phyloP scores from a whole-genome alignment of 2,113 vertebrate species.

The Pseudorhombus dupliciocellatus region DNA sequence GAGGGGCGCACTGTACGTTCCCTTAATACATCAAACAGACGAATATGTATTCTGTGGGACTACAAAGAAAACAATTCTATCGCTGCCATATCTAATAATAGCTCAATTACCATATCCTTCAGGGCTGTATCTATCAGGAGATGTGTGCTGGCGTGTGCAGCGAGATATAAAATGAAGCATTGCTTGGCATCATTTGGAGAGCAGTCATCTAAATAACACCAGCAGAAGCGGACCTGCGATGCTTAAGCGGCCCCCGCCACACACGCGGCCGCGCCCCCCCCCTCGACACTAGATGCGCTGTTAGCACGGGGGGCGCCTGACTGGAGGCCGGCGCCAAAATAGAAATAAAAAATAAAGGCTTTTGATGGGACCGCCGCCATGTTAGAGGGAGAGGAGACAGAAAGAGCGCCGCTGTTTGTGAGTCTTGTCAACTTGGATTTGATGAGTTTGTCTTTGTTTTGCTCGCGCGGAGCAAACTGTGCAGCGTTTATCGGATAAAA shows the following conservation, averaged over 20 bases:
- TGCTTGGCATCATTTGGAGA: constrained; percentile 51
- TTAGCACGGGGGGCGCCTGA: constrained; percentile 55
- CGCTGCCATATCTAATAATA: constrained; percentile 71
- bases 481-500: constrained; percentile 75
- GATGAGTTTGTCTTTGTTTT: constrained; percentile 78
- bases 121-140: constrained; percentile 66
- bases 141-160: constrained; percentile 55
- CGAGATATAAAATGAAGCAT: constrained; percentile 46
- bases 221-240: constrained; percentile 41
- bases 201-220: constrained; percentile 46
- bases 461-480: constrained; percentile 65
- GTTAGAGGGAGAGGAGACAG: constrained; percentile 35
- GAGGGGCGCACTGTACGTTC: constrained; percentile 32
- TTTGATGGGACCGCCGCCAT: constrained; percentile 52
- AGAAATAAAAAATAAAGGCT: constrained; percentile 7
- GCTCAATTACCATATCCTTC: constrained; percentile 71
- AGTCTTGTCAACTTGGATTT: constrained; percentile 68
- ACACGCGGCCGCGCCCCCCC: constrained; percentile 3
- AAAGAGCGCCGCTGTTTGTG: constrained; percentile 58
- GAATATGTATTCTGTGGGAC: constrained; percentile 66
- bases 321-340: constrained; percentile 33
- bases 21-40: constrained; percentile 64
- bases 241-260: constrained; percentile 31
- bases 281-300: constrained; percentile 53
- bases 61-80: constrained; percentile 75